phyloP scores from a whole-genome alignment of 2,113 vertebrate species.

The Chamaea fasciata region DNA sequence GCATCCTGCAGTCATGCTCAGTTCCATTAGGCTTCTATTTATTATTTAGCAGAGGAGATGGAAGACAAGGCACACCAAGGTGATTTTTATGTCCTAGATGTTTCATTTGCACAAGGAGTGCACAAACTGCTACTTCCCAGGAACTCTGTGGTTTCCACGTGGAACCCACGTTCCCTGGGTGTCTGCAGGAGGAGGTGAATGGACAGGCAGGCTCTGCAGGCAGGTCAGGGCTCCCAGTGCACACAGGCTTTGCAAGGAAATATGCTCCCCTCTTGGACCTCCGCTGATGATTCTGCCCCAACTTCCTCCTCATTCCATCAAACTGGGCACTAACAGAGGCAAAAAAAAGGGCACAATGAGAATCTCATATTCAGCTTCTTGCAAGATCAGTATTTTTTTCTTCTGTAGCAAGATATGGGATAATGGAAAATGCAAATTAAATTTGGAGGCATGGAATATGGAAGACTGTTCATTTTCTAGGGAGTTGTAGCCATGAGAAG shows the following conservation, averaged over 20 bases:
- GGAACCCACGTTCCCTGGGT: background rate
- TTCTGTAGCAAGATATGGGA: background rate
- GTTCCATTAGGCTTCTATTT: constrained; percentile 10
- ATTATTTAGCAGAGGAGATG: background rate
- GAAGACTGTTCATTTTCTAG: background rate
- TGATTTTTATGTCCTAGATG: background rate
- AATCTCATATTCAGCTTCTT: background rate
- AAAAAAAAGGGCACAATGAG: background rate
- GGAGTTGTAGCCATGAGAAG: background rate
- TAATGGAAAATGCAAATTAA: background rate
- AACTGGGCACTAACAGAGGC: background rate
- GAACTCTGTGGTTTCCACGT: background rate
- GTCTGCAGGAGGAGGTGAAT: background rate
- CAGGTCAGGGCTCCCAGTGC: background rate
- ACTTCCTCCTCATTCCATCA: background rate
- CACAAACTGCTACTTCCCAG: background rate
- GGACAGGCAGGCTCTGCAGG: background rate
- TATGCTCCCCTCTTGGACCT: background rate
- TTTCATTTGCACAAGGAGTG: background rate
- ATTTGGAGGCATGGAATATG: background rate
- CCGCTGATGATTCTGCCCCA: background rate
- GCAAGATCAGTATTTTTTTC: background rate
- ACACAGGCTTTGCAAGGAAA: background rate
- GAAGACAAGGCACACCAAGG: background rate
- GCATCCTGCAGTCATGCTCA: background rate